A percentile compares a stretch with the other conserved stretches of the same genome.
Evolutionary conservation across 1,140 invertebrate species (phyloP).

Genomic region (Holotrichia oblita): DNA sequence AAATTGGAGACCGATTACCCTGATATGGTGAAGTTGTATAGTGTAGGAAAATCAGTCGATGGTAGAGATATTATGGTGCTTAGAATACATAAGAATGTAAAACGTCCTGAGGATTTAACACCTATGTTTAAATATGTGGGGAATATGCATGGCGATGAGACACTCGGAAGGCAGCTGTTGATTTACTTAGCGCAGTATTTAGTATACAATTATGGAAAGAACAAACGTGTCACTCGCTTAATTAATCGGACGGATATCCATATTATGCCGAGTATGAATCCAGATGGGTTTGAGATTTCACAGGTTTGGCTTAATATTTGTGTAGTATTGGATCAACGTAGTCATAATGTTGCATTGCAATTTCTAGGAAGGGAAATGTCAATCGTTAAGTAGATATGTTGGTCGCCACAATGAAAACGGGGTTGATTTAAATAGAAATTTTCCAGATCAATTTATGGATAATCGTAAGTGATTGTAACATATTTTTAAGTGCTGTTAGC

Average conservation of each 20-base stretch:
- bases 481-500: too few relatives aligned
- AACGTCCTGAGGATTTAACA: conserved; percentile 66
- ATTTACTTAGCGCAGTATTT: conserved; percentile 89
- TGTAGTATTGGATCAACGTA: background rate
- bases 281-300: conserved; percentile 87
- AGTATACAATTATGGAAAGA: conserved; percentile 76
- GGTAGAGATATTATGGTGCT: conserved; percentile 79
- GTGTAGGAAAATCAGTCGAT: conserved; percentile 81
- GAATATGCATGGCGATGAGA: conserved; percentile 99
- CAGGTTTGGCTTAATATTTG: conserved; percentile 57
- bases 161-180: conserved; percentile 87
- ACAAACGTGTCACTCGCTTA: conserved; percentile 73
- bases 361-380: conserved; percentile 80
- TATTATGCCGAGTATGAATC: conserved; percentile 92
- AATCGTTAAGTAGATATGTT: conserved; percentile 70
- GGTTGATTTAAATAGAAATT: conserved; percentile 88
- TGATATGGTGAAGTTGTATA: conserved; percentile 73
- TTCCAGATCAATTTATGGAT: conserved; percentile 81
- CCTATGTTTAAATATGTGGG: conserved; percentile 97
- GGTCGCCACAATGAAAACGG: conserved; percentile 83
- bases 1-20: conserved; percentile 72
- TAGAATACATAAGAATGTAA: conserved; percentile 80
- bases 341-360: background rate
- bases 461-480: too few relatives aligned
- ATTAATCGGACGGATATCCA: conserved; percentile 88